Base-by-base conservation (phyloP, 1,140 invertebrate species). In the Akabosia matsudoensis region DNA sequence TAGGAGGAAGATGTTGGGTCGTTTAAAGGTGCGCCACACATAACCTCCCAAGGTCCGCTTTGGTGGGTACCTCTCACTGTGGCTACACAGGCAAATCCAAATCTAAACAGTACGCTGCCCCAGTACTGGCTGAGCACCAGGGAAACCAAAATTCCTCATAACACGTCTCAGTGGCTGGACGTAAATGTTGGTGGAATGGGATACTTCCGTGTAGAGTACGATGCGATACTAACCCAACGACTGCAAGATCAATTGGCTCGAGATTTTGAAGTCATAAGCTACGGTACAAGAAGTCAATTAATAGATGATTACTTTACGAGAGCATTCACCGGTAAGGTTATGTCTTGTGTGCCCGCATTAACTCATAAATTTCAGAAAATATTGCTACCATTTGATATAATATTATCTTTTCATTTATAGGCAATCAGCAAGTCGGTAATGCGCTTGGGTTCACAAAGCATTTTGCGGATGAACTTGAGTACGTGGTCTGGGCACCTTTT, bases 371-470 rank as follows among this genome's bases (percentile, higher is more conserved):
- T 45, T 18, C 7, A 45, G 18, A 45, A 7, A 45, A 18, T 45
- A 10, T 45, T 10, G 37, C 37, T 45, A 45, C 18, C n/a, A n/a
- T n/a, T 52, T 52, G n/a, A 64, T 22, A 64, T 24, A 10, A 64
- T 10, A 24, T 22, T 24, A 64, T 13, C 56, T 4, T 13, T 28
- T 64, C 28, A 28, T 4, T 64, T 10, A 45, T 45, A 70, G 70
- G 70, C 45, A 18, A 51, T 72, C 33, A 72, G 33, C 33, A 51
- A 45, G 64, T 79, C 16, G 54, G 75, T 10, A 67, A 34, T 22
- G 88, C 91, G 0, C 85, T 93, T 16, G 85, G 87, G 3, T 83
- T 91, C 1, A 88, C 89, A 18, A 86, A 86, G 33, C 92, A 91
- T 83, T 85, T 92, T 22, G 85, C 85, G 14, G 86, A 86, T 0